A percentile compares a stretch with the other conserved stretches of the same genome.
These are phyloP conservation scores for Phyllostomus discolor DNA, from an alignment of 2,113 vertebrate genomes.

Conservation along the genomic window DNA sequence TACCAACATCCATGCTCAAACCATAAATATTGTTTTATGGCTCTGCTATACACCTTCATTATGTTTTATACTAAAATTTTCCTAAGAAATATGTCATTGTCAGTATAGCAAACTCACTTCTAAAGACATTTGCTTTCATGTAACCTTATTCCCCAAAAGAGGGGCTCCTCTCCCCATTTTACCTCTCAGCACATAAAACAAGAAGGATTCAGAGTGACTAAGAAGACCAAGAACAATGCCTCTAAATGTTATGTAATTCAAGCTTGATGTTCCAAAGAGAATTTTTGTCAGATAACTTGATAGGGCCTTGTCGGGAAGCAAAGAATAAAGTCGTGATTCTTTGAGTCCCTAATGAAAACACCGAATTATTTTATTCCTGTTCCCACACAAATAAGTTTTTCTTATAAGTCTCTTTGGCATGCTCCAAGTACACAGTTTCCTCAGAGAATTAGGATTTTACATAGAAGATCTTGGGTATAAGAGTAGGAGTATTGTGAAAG, in stretches of 20 bases:
- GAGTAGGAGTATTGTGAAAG: slow-evolving; percentile 49
- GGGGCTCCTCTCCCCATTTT: background rate
- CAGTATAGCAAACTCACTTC: background rate
- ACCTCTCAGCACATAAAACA: background rate
- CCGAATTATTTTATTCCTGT: slow-evolving; percentile 58
- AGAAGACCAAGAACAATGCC: slow-evolving; percentile 35
- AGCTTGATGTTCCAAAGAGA: background rate
- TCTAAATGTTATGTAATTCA: slow-evolving; percentile 41
- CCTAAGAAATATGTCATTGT: background rate
- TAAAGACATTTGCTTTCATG: background rate
- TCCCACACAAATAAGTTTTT: slow-evolving; percentile 68
- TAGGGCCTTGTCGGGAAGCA: slow-evolving; percentile 47
- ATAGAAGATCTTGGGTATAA: background rate
- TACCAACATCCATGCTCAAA: background rate
- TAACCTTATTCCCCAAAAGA: background rate
- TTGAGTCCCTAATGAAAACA: slow-evolving; percentile 60
- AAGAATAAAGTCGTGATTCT: slow-evolving; percentile 57
- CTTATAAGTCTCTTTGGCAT: background rate
- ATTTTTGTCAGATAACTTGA: slow-evolving; percentile 46
- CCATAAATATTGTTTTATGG: background rate
- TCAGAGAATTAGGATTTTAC: slow-evolving; percentile 27
- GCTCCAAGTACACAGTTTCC: background rate
- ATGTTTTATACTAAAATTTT: background rate
- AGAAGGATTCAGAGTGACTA: slow-evolving; percentile 1
- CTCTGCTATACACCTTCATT: background rate